Conservation (phyloP, 2,797 vertebrate genomes). For the Poeciliopsis turneri region DNA sequence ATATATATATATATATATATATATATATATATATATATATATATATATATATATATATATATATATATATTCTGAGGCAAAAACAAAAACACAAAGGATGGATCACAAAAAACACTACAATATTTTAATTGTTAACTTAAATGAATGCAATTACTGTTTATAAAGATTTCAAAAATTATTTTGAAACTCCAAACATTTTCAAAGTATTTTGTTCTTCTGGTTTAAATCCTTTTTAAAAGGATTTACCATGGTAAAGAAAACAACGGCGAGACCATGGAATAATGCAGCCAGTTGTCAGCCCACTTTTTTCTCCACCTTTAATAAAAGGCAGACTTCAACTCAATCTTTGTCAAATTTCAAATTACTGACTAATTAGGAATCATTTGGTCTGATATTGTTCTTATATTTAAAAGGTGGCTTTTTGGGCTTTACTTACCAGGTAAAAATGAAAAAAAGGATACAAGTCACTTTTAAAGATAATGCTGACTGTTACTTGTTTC, state of each 20-base stretch:
- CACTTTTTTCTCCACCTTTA: neutral
- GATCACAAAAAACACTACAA: neutral
- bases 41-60: no score
- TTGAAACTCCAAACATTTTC: neutral
- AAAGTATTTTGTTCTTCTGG: neutral
- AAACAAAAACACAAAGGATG: neutral
- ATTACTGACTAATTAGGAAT: neutral
- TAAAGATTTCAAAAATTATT: neutral
- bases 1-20: no score
- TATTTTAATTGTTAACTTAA: conserved; percentile 9
- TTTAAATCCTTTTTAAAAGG: neutral
- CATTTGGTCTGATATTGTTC: neutral
- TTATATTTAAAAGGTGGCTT: neutral
- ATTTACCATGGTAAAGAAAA: neutral
- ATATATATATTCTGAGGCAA: no score
- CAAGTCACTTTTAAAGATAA: neutral
- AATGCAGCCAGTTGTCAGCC: neutral
- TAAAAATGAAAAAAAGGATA: neutral
- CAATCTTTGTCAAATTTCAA: neutral
- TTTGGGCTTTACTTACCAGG: neutral
- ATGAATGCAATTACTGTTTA: neutral
- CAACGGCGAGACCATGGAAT: neutral
- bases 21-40: no score
- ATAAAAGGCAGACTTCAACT: neutral
- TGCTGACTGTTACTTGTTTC: neutral